These are phyloP conservation scores for Noctua fimbriata DNA, from an alignment of 2,888 invertebrate species.

Conservation along the genomic window DNA sequence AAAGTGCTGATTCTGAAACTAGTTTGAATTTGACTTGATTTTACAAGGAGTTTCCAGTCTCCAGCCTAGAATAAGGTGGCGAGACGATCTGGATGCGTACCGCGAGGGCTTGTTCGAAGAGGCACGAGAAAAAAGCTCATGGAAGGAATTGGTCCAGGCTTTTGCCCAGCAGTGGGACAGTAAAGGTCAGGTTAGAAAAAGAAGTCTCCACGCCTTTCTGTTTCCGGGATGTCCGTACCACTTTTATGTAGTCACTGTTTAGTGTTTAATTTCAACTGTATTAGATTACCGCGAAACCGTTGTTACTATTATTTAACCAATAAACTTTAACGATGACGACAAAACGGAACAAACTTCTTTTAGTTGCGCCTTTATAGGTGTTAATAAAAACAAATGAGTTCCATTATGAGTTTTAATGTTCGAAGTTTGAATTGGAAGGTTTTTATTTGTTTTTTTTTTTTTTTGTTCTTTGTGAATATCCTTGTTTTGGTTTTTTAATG, in stretches of 20 bases:
- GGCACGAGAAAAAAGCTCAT: too few relatives aligned
- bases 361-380: slow-evolving; percentile 28
- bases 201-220: slow-evolving; percentile 48
- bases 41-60: slow-evolving; percentile 51
- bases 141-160: too few relatives aligned
- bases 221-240: slow-evolving; percentile 61
- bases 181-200: background rate
- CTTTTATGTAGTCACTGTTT: slow-evolving; percentile 72
- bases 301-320: slow-evolving; percentile 69
- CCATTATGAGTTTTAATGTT: slow-evolving; percentile 43
- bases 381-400: slow-evolving; percentile 54
- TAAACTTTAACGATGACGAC: slow-evolving; percentile 68
- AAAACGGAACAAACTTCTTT: slow-evolving; percentile 45
- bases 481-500: slow-evolving; percentile 27
- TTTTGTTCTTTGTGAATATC: slow-evolving; percentile 16
- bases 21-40: background rate
- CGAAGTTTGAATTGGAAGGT: slow-evolving; percentile 36
- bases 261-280: slow-evolving; percentile 74
- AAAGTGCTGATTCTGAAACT: background rate
- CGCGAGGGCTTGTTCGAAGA: too few relatives aligned
- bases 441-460: slow-evolving; percentile 53
- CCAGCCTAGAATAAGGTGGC: background rate
- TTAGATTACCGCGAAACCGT: slow-evolving; percentile 69
- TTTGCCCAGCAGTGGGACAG: too few relatives aligned
- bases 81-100: too few relatives aligned